phyloP scores from a whole-genome alignment of 2,113 vertebrate species.

The Zapornia atra region DNA sequence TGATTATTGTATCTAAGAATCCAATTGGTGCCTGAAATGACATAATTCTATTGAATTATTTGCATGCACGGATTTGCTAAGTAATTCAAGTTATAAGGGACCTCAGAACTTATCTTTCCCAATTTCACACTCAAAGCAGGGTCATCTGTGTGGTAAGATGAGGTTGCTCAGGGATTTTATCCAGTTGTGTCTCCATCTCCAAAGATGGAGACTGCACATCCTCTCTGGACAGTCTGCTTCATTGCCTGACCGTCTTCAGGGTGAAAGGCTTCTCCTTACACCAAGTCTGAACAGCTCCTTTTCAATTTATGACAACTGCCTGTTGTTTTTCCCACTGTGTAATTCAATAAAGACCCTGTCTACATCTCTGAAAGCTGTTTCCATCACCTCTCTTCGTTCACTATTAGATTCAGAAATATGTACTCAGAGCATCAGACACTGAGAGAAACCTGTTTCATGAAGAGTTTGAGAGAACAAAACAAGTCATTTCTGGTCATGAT shows the following conservation, averaged over 20 bases:
- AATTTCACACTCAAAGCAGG: background rate
- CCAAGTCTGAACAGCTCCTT: background rate
- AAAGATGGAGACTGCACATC: background rate
- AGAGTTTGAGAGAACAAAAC: background rate
- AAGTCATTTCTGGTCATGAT: background rate
- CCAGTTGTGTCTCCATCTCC: background rate
- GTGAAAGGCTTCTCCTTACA: background rate
- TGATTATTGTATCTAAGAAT: background rate
- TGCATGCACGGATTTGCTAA: background rate
- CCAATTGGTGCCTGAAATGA: background rate
- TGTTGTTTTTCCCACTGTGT: background rate
- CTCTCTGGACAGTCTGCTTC: background rate
- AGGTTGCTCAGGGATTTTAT: background rate
- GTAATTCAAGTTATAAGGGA: background rate
- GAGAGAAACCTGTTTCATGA: background rate
- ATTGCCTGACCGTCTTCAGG: background rate
- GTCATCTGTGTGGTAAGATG: background rate
- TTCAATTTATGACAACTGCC: background rate
- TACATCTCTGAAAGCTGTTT: background rate
- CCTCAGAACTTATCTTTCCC: background rate
- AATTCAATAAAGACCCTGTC: background rate
- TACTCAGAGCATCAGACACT: background rate
- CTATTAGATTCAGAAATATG: background rate
- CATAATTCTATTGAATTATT: background rate
- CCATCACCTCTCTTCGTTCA: background rate